Conservation (phyloP, 2,888 invertebrate species). For the Cataglyphis altisquamis region DNA sequence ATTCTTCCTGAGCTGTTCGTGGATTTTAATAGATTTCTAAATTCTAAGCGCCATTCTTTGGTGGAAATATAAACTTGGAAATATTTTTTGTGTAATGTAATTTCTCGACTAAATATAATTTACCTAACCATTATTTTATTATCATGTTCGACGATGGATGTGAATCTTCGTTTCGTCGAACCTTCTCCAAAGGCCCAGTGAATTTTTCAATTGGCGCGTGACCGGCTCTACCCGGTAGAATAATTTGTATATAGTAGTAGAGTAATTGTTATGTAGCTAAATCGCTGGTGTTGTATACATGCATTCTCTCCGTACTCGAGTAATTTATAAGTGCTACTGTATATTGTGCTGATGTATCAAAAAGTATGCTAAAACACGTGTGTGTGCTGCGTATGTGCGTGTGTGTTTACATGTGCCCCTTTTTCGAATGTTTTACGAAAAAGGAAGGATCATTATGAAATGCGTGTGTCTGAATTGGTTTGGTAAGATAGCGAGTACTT, state of each 20-base stretch:
- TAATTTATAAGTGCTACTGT: constrained; percentile 65
- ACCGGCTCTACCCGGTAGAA: constrained; percentile 77
- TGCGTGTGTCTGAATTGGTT: constrained; percentile 56
- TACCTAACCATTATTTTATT: constrained; percentile 42
- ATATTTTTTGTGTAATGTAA: constrained; percentile 34
- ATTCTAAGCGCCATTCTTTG: constrained; percentile 6
- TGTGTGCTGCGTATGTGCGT: constrained; percentile 7
- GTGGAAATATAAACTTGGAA: neutral
- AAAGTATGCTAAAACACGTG: constrained; percentile 14
- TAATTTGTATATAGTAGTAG: constrained; percentile 84
- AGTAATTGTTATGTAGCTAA: constrained; percentile 84
- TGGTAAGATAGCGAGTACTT: constrained; percentile 51
- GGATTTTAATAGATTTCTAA: constrained; percentile 11
- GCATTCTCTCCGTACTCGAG: constrained; percentile 78
- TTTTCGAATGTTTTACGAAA: constrained; percentile 19
- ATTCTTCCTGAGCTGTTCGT: constrained; percentile 10
- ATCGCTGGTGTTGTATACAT: constrained; percentile 81
- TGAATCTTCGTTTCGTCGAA: constrained; percentile 33
- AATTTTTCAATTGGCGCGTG: constrained; percentile 77
- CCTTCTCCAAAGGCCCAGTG: constrained; percentile 47
- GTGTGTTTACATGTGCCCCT: neutral
- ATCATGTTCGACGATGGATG: constrained; percentile 24
- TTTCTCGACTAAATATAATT: constrained; percentile 39
- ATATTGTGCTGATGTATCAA: constrained; percentile 44
- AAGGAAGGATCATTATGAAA: neutral